phyloP scores from a whole-genome alignment of 2,113 vertebrate species.

The Pygoscelis antarcticus region DNA sequence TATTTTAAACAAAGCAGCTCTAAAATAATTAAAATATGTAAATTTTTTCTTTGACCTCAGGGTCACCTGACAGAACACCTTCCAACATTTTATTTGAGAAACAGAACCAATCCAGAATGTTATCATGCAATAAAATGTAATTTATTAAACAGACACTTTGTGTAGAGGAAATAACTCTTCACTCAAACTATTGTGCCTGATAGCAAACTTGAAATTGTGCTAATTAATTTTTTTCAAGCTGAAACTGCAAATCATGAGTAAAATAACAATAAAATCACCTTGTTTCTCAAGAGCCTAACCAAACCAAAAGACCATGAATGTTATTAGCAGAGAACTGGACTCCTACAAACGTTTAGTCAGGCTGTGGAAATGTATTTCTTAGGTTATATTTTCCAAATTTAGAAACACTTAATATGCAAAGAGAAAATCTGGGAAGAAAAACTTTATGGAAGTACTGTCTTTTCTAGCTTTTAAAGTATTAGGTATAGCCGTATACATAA shows the following conservation, averaged over 20 bases:
- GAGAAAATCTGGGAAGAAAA: background rate
- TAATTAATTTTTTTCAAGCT: background rate
- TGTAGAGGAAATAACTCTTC: background rate
- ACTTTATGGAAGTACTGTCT: background rate
- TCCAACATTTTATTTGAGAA: slow-evolving; percentile 6
- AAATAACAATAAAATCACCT: background rate
- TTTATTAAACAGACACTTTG: background rate
- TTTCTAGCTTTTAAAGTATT: background rate
- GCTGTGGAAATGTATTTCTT: background rate
- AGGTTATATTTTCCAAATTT: background rate
- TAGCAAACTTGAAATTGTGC: background rate
- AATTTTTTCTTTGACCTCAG: background rate
- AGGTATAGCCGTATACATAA: background rate
- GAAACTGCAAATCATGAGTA: background rate
- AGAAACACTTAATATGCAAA: background rate
- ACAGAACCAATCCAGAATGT: background rate
- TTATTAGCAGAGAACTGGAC: background rate
- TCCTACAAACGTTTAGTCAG: background rate
- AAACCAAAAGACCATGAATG: background rate
- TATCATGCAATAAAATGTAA: background rate
- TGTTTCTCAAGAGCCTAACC: background rate
- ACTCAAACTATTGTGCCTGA: background rate
- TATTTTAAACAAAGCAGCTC: background rate
- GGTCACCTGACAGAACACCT: background rate
- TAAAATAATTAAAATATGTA: background rate